phyloP scores from a whole-genome alignment of 2,113 vertebrate species.

The Myocastor coypus region DNA sequence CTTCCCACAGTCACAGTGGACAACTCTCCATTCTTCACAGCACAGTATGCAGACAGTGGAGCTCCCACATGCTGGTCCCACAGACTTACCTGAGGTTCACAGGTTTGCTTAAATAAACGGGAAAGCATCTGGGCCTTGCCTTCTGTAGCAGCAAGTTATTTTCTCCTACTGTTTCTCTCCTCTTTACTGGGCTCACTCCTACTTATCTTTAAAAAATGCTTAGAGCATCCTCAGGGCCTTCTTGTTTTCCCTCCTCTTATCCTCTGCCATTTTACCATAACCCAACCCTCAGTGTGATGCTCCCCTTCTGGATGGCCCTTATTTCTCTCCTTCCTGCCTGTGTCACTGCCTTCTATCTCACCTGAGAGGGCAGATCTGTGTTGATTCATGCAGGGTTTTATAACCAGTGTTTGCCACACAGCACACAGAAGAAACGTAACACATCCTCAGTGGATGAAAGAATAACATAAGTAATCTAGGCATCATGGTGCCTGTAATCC shows the following conservation, averaged over 20 bases:
- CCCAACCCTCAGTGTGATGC: not conserved
- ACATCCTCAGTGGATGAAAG: not conserved
- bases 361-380: not conserved
- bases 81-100: slow-evolving; percentile 55
- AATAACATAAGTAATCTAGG: not conserved
- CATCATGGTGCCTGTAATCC: not conserved
- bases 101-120: slow-evolving; percentile 63
- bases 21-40: too few relatives aligned
- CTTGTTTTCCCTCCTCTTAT: fast-evolving
- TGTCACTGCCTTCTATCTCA: not conserved
- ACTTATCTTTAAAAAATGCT: not conserved
- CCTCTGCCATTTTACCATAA: too few relatives aligned
- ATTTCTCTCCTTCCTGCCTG: not conserved
- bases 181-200: not conserved
- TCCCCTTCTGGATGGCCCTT: not conserved
- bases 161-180: not conserved
- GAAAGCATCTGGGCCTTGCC: slow-evolving; percentile 77
- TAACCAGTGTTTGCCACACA: not conserved
- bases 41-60: not conserved
- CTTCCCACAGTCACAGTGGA: not conserved
- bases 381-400: not conserved
- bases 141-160: slow-evolving; percentile 28
- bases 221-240: not conserved
- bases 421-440: not conserved
- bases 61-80: not conserved